These are phyloP conservation scores for Steromphala cineraria DNA, from an alignment of 2,888 invertebrate genomes.

Conservation along the genomic window DNA sequence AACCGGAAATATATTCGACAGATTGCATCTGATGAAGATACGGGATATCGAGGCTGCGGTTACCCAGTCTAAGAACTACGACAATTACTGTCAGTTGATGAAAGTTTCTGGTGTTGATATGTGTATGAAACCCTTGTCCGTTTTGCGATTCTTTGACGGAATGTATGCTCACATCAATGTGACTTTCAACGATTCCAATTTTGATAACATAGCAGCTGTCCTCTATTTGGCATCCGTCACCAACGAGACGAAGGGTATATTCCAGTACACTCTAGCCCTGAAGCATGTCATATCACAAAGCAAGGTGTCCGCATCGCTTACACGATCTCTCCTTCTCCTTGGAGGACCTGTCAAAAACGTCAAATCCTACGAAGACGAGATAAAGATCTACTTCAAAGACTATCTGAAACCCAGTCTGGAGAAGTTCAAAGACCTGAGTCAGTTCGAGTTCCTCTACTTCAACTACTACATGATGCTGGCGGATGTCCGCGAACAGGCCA, in stretches of 20 bases:
- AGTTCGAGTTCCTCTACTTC: conserved; percentile 49
- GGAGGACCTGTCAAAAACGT: conserved; percentile 40
- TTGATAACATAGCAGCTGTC: conserved; percentile 48
- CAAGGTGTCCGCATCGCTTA: conserved; percentile 34
- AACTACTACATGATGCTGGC: conserved; percentile 44
- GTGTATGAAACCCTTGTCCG: conserved; percentile 48
- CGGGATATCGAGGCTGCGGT: conserved; percentile 50
- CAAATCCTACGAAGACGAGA: conserved; percentile 37
- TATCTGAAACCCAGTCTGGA: conserved; percentile 40
- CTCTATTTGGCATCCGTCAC: conserved; percentile 45
- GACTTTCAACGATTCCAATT: conserved; percentile 54
- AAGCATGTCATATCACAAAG: conserved; percentile 33
- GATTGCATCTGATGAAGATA: conserved; percentile 49
- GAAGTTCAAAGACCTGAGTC: background rate
- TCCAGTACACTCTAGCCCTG: conserved; percentile 49
- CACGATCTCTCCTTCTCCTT: conserved; percentile 44
- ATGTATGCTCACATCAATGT: conserved; percentile 45
- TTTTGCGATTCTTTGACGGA: conserved; percentile 60
- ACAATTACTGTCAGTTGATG: conserved; percentile 38
- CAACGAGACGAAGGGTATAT: conserved; percentile 40
- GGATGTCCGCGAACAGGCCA: conserved; percentile 47
- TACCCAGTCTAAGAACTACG: conserved; percentile 34
- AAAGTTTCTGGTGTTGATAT: conserved; percentile 14
- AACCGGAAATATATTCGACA: conserved; percentile 58
- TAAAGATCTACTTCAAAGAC: conserved; percentile 33